Evolutionary conservation across 2,888 invertebrate species (phyloP), one percentile per base, ranked within the genome.

Genomic region (Phortica okadai): DNA sequence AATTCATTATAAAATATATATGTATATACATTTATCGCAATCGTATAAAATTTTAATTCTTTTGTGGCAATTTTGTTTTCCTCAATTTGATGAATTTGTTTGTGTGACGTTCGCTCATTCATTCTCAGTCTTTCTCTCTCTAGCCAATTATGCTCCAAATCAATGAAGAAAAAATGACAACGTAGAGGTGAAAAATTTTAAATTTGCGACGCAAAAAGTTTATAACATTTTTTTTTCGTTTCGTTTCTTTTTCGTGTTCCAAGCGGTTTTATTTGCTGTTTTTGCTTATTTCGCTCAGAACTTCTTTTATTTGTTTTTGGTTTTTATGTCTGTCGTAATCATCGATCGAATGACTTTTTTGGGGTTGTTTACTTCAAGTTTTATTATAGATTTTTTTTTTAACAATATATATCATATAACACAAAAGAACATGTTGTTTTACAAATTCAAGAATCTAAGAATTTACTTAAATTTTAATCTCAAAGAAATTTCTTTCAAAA

Each of bases 171-270:
- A n/a, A 8, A 14, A 62, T 10, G 8, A 0, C 4, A 8, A 62
- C 1, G 62, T 21, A 25, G 25, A 21, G 33, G n/a, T 25, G 33
- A 59, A 50, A 3, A 54, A 74, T 84, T 77, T 82, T 74, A 83
- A 74, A 66, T 77, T 81, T 84, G 80, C 88, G 86, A 88, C 86
- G 86, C 89, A 88, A 86, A 88, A 88, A 83, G 82, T 89, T 88
- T 88, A 88, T 84, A 85, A 88, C 80, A 83, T 59, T 69, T 73
- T 50, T 66, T 77, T 69, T 76, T 73, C 7, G 59, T 64, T 75
- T 54, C 21, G 14, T 73, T n/a, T 75, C 64, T 74, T 41, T 54
- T 66, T 62, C 54, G 62, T 67, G 66, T 50, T 59, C 59, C 77
- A 41, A 44, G 14, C 42, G 64, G n/a, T 66, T 42, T 66, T 44